Percentiles rank a stretch among this genome's conserved stretches.
Evolutionary conservation across 2,888 invertebrate species (phyloP).

Genomic region (Prosapia bicincta): DNA sequence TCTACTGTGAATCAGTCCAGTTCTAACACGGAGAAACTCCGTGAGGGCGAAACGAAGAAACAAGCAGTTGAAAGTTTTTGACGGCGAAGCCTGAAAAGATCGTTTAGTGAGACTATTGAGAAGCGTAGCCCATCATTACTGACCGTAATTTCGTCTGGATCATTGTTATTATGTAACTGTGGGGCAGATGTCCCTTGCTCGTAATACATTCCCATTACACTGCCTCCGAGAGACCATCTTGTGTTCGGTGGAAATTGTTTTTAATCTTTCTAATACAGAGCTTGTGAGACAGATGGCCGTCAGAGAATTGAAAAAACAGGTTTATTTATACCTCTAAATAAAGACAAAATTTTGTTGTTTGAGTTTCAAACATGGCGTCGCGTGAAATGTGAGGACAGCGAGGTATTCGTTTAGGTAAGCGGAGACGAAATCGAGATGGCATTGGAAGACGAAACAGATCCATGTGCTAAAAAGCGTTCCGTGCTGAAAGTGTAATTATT

Average conservation of each 20-base stretch:
- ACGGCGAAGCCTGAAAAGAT: background rate
- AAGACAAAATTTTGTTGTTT: too few species aligned
- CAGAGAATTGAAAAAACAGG: too few species aligned
- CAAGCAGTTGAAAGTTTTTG: background rate
- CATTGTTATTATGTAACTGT: constrained; percentile 24
- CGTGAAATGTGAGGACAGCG: too few species aligned
- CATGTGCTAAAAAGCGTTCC: too few species aligned
- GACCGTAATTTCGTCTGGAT: constrained; percentile 19
- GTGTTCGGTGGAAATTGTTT: background rate
- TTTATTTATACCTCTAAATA: too few species aligned
- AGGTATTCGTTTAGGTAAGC: too few species aligned
- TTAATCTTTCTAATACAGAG: background rate
- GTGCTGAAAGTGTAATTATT: too few species aligned
- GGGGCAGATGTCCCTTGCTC: constrained; percentile 18
- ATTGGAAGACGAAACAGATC: too few species aligned
- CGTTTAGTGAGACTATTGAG: constrained; percentile 25
- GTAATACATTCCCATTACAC: background rate
- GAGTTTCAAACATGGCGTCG: too few species aligned
- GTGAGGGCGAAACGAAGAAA: background rate
- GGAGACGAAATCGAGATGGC: too few species aligned
- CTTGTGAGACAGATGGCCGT: background rate
- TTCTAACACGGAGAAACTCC: too few species aligned
- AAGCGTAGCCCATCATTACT: constrained; percentile 21
- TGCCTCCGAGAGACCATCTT: background rate
- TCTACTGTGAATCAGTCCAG: too few species aligned